These are phyloP conservation scores for Noctua janthina DNA, from an alignment of 2,888 invertebrate genomes.

Conservation along the genomic window DNA sequence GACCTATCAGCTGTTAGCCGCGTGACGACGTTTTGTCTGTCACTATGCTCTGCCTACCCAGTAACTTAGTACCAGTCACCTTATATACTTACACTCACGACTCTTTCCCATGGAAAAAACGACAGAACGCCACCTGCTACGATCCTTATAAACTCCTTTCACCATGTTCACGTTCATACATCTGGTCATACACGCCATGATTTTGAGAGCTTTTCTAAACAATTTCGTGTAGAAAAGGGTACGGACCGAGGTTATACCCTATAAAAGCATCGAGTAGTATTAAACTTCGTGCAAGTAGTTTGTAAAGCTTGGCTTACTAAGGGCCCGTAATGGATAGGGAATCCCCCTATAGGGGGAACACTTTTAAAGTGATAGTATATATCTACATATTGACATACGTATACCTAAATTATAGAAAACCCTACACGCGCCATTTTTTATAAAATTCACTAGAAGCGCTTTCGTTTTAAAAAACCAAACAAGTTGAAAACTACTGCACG, in stretches of 20 bases:
- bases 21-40: no score
- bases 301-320: conserved; percentile 33
- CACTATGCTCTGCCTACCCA: no score
- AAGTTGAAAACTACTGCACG: neutral
- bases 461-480: neutral
- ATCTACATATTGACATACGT: conserved; percentile 7
- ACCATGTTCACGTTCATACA: neutral
- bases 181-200: neutral
- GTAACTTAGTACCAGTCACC: no score
- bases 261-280: conserved; percentile 26
- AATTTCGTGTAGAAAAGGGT: conserved; percentile 1
- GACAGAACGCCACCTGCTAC: neutral
- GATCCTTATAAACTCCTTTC: neutral
- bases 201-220: neutral
- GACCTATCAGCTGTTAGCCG: no score
- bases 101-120: neutral
- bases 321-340: conserved; percentile 44
- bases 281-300: conserved; percentile 39
- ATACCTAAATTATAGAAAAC: conserved; percentile 15
- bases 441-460: conserved; percentile 48
- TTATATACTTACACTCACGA: neutral
- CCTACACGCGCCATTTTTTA: neutral
- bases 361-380: conserved; percentile 38
- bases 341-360: conserved; percentile 29
- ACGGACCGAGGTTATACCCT: neutral